phyloP scores from a whole-genome alignment of 1,140 invertebrate species.

The Harlomillsia oculata region DNA sequence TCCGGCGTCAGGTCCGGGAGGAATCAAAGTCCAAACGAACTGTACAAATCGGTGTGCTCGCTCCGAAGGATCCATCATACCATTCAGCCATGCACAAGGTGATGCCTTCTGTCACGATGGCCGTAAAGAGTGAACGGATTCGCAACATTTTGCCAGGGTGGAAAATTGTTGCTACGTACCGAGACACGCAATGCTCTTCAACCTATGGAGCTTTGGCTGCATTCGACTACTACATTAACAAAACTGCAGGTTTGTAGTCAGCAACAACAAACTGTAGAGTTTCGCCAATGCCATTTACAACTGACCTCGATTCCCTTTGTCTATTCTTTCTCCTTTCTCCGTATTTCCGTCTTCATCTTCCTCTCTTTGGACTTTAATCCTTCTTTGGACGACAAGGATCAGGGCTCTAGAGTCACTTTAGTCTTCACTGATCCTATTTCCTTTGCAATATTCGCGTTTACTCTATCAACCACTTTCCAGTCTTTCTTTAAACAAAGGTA shows the following conservation, averaged over 20 bases:
- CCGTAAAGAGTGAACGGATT: slow-evolving; percentile 50
- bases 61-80: slow-evolving; percentile 52
- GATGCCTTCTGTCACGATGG: slow-evolving; percentile 61
- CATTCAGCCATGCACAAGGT: slow-evolving; percentile 59
- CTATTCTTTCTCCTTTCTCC: slow-evolving; percentile 20
- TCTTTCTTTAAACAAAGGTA: no score
- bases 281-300: no score
- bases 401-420: no score
- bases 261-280: no score
- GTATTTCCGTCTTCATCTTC: no score
- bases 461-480: no score
- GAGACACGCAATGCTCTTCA: slow-evolving; percentile 70
- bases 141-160: slow-evolving; percentile 55
- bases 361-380: no score
- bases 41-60: slow-evolving; percentile 55
- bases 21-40: neutral
- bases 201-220: slow-evolving; percentile 64
- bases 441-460: no score
- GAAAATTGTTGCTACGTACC: slow-evolving; percentile 55
- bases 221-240: slow-evolving; percentile 63
- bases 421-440: no score
- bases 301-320: no score
- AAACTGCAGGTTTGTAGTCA: slow-evolving; percentile 49
- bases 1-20: neutral
- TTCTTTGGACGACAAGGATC: no score